Evolutionary conservation across 2,113 vertebrate genomes (phyloP), one percentile per base, ranked within the genome.

Genomic region (Nannobrachium achirus): DNA sequence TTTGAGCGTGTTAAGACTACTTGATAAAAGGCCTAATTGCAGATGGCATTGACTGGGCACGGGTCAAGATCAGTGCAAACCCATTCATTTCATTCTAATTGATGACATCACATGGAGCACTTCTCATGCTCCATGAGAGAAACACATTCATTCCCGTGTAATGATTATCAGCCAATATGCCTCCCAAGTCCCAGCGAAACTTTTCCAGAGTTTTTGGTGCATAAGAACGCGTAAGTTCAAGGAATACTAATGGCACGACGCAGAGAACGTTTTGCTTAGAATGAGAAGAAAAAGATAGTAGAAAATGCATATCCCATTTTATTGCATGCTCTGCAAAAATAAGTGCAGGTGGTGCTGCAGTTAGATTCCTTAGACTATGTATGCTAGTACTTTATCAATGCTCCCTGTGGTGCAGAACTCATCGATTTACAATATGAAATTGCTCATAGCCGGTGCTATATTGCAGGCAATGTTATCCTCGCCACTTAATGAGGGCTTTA

Each of bases 11-110:
- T 79, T 44, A 66, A 15, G 42, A 19, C n/a, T 63, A 41, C 39
- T 77, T 83, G 78, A 85, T 73, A 53, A 84, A 77, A 60, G 59
- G 44, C 59, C 55, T 76, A 81, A 84, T 68, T 87, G 74, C 80
- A 56, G 57, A 73, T 73, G 64, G 63, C 78, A 82, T 80, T 83
- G 75, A 85, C 69, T 88, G 45, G 48, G 63, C 68, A 68, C 57
- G 63, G 71, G 57, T 78, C 59, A 71, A 56, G 4, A 69, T 59
- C 40, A 13, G 60, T 48, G 16, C 63, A 80, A 79, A 74, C 60
- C 66, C 67, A 83, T 85, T 78, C 16, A 74, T 82, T 75, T 49
- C 19, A 14, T 51, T 52, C 56, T 78, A 86, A 86, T 65, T 80
- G 72, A 78, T 82, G 66, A 76, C 67, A 70, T 78, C 48, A 71